These are phyloP conservation scores for Aleiodes leptofemur DNA, from an alignment of 2,888 invertebrate species.

Conservation along the genomic window DNA sequence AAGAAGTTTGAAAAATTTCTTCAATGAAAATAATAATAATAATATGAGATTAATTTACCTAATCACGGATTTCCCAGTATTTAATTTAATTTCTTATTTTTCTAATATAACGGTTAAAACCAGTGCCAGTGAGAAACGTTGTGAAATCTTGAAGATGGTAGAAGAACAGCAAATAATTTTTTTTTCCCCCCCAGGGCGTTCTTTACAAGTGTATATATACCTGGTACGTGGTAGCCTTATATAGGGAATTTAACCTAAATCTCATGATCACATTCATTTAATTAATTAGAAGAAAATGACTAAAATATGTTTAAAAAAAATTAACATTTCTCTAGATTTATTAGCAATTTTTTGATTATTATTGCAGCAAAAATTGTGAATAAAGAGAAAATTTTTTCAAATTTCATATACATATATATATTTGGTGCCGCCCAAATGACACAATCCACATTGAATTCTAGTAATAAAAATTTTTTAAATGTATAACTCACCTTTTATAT, in stretches of 20 bases:
- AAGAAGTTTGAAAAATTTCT: neutral
- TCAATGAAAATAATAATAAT: neutral
- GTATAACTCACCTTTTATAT: conserved; percentile 49
- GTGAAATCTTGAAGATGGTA: conserved; percentile 38
- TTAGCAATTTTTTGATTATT: too few relatives aligned
- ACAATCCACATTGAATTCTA: conserved; percentile 37
- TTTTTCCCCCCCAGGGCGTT: conserved; percentile 47
- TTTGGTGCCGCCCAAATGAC: conserved; percentile 40
- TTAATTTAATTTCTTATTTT: neutral
- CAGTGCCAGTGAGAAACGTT: conserved; percentile 9
- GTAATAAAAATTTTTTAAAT: conserved; percentile 40
- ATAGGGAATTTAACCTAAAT: conserved; percentile 47
- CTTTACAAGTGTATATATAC: conserved; percentile 23
- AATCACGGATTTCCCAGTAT: neutral
- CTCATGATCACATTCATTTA: neutral
- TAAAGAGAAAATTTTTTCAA: too few relatives aligned
- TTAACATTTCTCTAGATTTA: too few relatives aligned
- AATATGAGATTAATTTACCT: neutral
- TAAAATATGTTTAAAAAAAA: neutral
- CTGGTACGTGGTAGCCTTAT: conserved; percentile 40
- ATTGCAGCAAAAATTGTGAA: neutral
- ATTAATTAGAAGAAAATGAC: neutral
- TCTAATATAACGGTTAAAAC: conserved; percentile 11
- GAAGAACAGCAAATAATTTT: conserved; percentile 47
- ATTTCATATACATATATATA: too few relatives aligned